phyloP scores from a whole-genome alignment of 2,797 vertebrate genomes.

The Gobio occitaniae region DNA sequence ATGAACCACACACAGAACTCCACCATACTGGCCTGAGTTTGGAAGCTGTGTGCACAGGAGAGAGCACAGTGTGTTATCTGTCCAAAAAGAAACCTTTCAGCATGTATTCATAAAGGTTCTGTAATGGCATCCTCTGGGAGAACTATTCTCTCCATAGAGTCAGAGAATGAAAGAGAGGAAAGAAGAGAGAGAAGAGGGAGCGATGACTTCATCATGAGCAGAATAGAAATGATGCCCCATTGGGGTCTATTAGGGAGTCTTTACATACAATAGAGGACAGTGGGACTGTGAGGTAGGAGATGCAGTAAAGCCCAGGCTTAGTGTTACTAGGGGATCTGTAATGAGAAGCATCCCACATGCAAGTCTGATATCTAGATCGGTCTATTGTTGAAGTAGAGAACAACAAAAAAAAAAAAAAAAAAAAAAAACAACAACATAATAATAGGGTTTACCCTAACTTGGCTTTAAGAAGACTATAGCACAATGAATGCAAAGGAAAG shows the following conservation, averaged over 20 bases:
- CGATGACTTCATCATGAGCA: slow-evolving; percentile 79
- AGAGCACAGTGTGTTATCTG: slow-evolving; percentile 35
- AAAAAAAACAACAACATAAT: not conserved
- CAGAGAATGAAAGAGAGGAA: slow-evolving; percentile 48
- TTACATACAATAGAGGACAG: slow-evolving; percentile 74
- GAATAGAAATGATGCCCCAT: slow-evolving; percentile 82
- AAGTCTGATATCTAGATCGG: slow-evolving; percentile 49
- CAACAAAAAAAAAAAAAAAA: not conserved
- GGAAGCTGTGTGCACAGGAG: slow-evolving; percentile 15
- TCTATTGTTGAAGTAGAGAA: not conserved
- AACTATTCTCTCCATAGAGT: slow-evolving; percentile 67
- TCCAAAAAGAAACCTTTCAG: slow-evolving; percentile 71
- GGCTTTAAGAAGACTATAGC: not conserved
- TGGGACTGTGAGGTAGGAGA: slow-evolving; percentile 65
- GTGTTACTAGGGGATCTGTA: slow-evolving; percentile 55
- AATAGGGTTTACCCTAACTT: not conserved
- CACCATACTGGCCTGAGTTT: slow-evolving; percentile 5
- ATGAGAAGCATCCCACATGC: slow-evolving; percentile 57
- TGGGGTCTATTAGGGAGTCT: slow-evolving; percentile 82
- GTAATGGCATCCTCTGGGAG: slow-evolving; percentile 84
- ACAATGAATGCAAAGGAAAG: not conserved
- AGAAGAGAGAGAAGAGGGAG: slow-evolving; percentile 45
- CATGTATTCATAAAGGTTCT: slow-evolving; percentile 81
- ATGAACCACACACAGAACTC: slow-evolving; percentile 37
- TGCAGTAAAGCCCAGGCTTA: slow-evolving; percentile 65